phyloP scores from a whole-genome alignment of 2,888 invertebrate species.

The Oxycera nigricornis region DNA sequence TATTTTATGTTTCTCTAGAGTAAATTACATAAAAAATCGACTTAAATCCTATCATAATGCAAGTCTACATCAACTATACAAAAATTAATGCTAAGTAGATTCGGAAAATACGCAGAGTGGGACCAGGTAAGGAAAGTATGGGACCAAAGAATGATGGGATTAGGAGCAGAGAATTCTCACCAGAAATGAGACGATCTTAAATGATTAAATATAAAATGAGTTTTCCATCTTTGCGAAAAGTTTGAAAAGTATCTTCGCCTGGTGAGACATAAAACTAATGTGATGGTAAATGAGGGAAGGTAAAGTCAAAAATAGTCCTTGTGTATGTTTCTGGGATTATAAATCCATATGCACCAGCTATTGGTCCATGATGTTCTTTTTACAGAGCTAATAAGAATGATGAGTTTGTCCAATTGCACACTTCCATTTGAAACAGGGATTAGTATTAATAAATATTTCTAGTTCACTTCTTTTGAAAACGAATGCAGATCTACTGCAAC shows the following conservation, averaged over 20 bases:
- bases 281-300: neutral
- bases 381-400: too few relatives aligned
- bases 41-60: conserved; percentile 27
- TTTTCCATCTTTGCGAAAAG: neutral
- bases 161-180: conserved; percentile 5
- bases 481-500: too few relatives aligned
- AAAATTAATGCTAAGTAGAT: conserved; percentile 21
- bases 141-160: neutral
- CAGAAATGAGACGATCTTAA: neutral
- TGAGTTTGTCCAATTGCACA: too few relatives aligned
- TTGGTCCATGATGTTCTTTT: too few relatives aligned
- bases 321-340: neutral
- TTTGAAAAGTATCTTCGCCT: neutral
- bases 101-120: neutral
- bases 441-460: too few relatives aligned
- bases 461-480: too few relatives aligned
- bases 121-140: neutral
- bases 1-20: neutral
- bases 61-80: conserved; percentile 34
- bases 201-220: conserved; percentile 37
- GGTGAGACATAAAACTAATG: neutral
- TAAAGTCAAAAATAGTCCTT: neutral
- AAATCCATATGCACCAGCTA: too few relatives aligned
- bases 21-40: conserved; percentile 25
- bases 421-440: too few relatives aligned